These are phyloP conservation scores for Syritta pipiens DNA, from an alignment of 2,888 invertebrate genomes.

Conservation along the genomic window DNA sequence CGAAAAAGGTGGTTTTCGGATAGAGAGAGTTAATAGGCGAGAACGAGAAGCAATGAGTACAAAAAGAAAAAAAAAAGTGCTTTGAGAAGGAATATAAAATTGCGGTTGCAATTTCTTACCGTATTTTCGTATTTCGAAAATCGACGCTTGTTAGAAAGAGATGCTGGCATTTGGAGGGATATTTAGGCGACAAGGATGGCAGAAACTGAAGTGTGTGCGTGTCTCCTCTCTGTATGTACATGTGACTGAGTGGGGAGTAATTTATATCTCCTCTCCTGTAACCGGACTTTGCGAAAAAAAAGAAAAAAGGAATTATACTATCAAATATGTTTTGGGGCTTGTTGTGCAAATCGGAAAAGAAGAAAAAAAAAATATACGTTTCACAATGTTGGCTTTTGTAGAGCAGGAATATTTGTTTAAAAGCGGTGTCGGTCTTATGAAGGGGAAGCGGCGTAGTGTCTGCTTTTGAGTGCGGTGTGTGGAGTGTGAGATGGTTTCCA, in stretches of 20 bases:
- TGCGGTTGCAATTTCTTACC: slow-evolving; percentile 68
- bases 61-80: slow-evolving; percentile 40
- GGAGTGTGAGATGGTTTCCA: not conserved
- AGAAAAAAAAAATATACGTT: not conserved
- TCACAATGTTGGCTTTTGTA: no score
- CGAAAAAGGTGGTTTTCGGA: slow-evolving; percentile 60
- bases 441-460: not conserved
- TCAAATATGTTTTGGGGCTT: no score
- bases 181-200: slow-evolving; percentile 42
- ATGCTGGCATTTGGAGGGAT: slow-evolving; percentile 34
- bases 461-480: not conserved
- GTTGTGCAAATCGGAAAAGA: no score
- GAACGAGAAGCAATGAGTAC: slow-evolving; percentile 48
- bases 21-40: slow-evolving; percentile 34
- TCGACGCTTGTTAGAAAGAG: slow-evolving; percentile 67
- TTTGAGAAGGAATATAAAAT: slow-evolving; percentile 61
- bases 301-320: not conserved
- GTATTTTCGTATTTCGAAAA: slow-evolving; percentile 63
- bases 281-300: slow-evolving; percentile 29
- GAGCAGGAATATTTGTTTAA: no score
- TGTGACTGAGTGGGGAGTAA: slow-evolving; percentile 39
- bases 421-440: not conserved
- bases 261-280: slow-evolving; percentile 2
- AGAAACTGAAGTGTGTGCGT: slow-evolving; percentile 24
- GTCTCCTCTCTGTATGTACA: slow-evolving; percentile 33